Percentiles rank a stretch among this genome's conserved stretches.
phyloP scores from a whole-genome alignment of 2,113 vertebrate genomes.

The Neolamprologus sp. region DNA sequence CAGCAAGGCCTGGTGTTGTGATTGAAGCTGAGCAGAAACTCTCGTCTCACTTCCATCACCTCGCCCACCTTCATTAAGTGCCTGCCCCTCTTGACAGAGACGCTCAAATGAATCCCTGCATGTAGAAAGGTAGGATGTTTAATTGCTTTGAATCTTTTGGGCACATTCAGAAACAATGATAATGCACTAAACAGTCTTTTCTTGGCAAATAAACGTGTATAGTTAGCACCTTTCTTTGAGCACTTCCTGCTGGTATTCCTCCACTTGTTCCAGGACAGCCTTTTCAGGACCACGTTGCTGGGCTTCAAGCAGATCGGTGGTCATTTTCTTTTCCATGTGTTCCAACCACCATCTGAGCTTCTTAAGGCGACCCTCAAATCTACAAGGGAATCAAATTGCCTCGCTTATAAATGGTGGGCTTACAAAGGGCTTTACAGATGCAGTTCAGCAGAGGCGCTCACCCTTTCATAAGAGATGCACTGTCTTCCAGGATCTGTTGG shows the following conservation, averaged over 20 bases:
- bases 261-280: conserved; percentile 82
- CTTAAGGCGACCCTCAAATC: conserved; percentile 86
- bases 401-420: background rate
- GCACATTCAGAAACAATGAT: background rate
- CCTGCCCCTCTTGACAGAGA: conserved; percentile 82
- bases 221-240: conserved; percentile 81
- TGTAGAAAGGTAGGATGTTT: background rate
- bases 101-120: conserved; percentile 88
- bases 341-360: conserved; percentile 84
- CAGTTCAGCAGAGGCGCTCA: background rate
- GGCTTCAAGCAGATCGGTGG: conserved; percentile 77
- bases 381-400: conserved; percentile 18
- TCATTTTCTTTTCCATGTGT: conserved; percentile 84
- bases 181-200: background rate
- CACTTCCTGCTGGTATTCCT: conserved; percentile 86
- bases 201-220: background rate
- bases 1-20: conserved; percentile 81
- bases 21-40: conserved; percentile 80
- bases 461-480: conserved; percentile 75
- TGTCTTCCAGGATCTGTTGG: conserved; percentile 83
- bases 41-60: conserved; percentile 79
- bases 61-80: conserved; percentile 80
- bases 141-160: background rate
- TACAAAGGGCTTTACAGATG: background rate
- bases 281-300: conserved; percentile 82